phyloP scores from a whole-genome alignment of 2,888 invertebrate species.

The Cosmorhoe ocellata region DNA sequence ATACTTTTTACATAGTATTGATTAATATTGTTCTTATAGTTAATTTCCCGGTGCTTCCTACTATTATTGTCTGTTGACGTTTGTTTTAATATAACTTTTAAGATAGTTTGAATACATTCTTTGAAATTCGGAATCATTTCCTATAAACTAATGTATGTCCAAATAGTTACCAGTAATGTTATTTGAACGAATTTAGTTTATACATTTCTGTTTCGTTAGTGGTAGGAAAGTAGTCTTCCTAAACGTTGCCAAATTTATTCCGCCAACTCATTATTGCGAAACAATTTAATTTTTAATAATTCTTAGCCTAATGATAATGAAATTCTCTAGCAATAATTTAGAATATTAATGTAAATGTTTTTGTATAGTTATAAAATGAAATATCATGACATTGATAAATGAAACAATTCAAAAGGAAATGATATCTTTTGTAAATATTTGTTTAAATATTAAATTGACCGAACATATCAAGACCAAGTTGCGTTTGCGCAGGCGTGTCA shows the following conservation, averaged over 20 bases:
- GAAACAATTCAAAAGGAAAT: conserved; percentile 40
- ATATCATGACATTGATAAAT: conserved; percentile 61
- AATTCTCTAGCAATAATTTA: conserved; percentile 81
- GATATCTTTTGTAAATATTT: conserved; percentile 59
- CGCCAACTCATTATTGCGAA: conserved; percentile 78
- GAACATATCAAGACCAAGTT: conserved; percentile 59
- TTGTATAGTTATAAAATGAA: conserved; percentile 75
- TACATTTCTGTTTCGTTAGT: conserved; percentile 80
- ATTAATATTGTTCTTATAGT: conserved; percentile 56
- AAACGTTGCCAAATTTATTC: conserved; percentile 80
- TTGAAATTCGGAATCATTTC: conserved; percentile 59
- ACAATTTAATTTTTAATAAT: conserved; percentile 68
- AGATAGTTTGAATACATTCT: conserved; percentile 62
- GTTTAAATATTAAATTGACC: conserved; percentile 47
- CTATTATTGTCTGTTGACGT: conserved; percentile 76
- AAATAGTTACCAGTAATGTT: conserved; percentile 77
- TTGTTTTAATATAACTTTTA: conserved; percentile 62
- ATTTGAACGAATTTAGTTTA: conserved; percentile 79
- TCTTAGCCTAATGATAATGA: conserved; percentile 74
- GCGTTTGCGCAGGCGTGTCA: conserved; percentile 45
- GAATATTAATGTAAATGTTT: conserved; percentile 78
- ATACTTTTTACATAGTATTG: conserved; percentile 6
- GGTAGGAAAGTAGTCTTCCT: conserved; percentile 82
- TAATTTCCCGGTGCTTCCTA: conserved; percentile 77
- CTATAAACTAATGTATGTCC: conserved; percentile 61